These are phyloP conservation scores for Potamilus streckersoni DNA, from an alignment of 1,140 invertebrate genomes.

Conservation along the genomic window DNA sequence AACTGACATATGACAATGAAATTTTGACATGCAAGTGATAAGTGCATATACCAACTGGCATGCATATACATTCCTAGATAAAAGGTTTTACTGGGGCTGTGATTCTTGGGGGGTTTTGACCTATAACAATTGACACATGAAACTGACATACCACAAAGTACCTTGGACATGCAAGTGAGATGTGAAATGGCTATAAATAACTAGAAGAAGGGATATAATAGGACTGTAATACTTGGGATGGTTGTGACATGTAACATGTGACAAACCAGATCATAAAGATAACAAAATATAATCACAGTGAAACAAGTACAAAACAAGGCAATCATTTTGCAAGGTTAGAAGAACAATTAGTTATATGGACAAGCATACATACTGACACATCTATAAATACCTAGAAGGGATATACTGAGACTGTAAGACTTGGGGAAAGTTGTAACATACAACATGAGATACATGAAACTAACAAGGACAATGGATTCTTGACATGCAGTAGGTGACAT, in stretches of 20 bases:
- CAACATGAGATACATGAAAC: not conserved
- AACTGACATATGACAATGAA: not conserved
- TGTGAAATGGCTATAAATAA: conserved; percentile 44
- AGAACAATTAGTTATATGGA: too few species aligned
- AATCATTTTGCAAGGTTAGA: too few species aligned
- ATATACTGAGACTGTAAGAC: not conserved
- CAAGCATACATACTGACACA: not conserved
- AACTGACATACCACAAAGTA: too few species aligned
- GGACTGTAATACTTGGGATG: not conserved
- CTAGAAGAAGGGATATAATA: not conserved
- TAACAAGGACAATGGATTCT: not conserved
- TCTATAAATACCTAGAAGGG: not conserved
- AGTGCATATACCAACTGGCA: conserved; percentile 53
- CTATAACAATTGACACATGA: conserved; percentile 63
- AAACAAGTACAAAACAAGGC: too few species aligned
- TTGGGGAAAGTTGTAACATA: not conserved
- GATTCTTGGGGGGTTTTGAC: conserved; percentile 61
- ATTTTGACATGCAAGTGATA: not conserved
- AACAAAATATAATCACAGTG: too few species aligned
- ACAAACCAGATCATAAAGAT: too few species aligned
- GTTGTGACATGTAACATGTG: too few species aligned
- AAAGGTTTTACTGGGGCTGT: conserved; percentile 45
- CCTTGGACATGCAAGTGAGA: conserved; percentile 60
- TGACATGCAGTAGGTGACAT: conserved; percentile 1
- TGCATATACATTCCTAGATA: conserved; percentile 21